Conservation (phyloP, 2,797 vertebrate genomes). For the Cossypha niveicapilla region DNA sequence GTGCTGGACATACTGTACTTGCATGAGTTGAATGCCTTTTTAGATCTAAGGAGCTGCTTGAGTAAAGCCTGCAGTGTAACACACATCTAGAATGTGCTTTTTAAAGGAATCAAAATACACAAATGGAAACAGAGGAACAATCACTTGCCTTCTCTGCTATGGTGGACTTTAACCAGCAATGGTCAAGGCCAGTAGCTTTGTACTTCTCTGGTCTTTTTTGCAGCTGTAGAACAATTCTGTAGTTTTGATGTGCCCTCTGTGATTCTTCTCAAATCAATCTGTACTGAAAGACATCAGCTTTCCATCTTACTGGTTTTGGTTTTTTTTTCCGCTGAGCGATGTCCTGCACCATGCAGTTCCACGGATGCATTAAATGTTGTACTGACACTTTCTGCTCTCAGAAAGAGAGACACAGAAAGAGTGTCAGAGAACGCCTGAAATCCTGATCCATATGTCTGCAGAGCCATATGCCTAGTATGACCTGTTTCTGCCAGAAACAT, state of each 20-base stretch:
- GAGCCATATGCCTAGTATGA: background rate
- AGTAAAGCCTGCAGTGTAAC: background rate
- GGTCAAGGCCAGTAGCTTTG: background rate
- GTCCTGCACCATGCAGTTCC: background rate
- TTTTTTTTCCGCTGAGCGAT: background rate
- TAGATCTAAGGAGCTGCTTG: background rate
- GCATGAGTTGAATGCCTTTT: background rate
- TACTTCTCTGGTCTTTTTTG: background rate
- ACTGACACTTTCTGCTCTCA: background rate
- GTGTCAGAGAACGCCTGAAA: background rate
- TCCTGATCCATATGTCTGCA: background rate
- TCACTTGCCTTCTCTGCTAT: background rate
- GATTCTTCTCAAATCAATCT: background rate
- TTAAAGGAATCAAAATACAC: background rate
- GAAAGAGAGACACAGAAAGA: no score
- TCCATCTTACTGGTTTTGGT: background rate
- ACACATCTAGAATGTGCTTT: background rate
- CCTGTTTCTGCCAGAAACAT: constrained; percentile 23
- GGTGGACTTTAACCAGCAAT: background rate
- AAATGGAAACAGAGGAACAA: background rate
- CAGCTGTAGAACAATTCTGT: background rate
- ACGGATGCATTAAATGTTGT: background rate
- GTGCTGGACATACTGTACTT: background rate
- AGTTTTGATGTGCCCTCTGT: background rate
- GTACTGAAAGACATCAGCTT: background rate